Evolutionary conservation across 2,888 invertebrate species (phyloP).

Genomic region (Macrosiphum euphorbiae): DNA sequence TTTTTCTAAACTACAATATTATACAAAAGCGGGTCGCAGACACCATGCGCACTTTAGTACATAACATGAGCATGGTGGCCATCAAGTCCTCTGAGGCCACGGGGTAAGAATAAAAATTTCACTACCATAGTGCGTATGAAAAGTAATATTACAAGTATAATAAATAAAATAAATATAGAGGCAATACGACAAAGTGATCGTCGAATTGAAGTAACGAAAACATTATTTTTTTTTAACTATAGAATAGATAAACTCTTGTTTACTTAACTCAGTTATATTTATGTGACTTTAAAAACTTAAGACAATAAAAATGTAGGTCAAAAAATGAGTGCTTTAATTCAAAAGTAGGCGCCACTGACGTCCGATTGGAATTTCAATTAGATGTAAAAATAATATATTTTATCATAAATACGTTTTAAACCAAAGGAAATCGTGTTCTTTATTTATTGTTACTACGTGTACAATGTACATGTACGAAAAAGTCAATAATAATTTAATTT

Average conservation of each 20-base stretch:
- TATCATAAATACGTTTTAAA: background rate
- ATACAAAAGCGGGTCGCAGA: background rate
- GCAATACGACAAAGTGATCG: background rate
- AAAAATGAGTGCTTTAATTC: background rate
- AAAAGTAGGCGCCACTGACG: background rate
- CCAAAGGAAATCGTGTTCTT: background rate
- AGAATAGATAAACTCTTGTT: background rate
- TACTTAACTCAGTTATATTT: background rate
- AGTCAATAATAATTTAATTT: constrained; percentile 7
- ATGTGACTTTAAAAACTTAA: background rate
- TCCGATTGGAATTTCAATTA: background rate
- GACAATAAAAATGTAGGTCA: background rate
- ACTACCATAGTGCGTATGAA: background rate
- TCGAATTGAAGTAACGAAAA: background rate
- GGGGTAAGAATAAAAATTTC: background rate
- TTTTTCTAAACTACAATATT: background rate
- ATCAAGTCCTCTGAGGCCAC: background rate
- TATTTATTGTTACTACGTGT: background rate
- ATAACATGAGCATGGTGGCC: background rate
- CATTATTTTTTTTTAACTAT: constrained; percentile 3
- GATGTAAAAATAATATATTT: background rate
- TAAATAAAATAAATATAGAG: background rate
- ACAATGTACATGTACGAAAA: background rate
- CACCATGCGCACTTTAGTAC: background rate
- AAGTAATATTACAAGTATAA: background rate